Base-by-base conservation (phyloP, 2,797 vertebrate species). In the Emys orbicularis region DNA sequence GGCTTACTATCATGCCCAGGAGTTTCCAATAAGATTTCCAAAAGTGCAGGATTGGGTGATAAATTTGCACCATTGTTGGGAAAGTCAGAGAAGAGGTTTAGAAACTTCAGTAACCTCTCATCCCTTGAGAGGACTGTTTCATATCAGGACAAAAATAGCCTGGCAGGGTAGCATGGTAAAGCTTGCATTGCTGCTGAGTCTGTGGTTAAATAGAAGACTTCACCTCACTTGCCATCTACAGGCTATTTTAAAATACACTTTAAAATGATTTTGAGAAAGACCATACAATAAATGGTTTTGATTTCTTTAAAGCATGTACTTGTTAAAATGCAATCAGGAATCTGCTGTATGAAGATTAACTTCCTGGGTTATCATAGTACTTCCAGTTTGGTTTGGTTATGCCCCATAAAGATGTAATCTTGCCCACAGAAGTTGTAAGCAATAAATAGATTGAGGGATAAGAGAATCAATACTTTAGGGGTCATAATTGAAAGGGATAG, bases 251-350 rank as follows among this genome's bases (percentile, higher is more conserved):
- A 83, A 83, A 2, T 3, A 6, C 54, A 6, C 31, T 91, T 41
- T 80, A 90, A n/a, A 74, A 76, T 13, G 23, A 2, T 56, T 92
- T 90, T 90, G 9, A 0, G 0, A 29, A 4, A 91, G 0, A 57
- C 1, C 0, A 0, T 9, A 9, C 80, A 85, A 57, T 7, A 23
- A 1, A 34, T n/a, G 37, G 57, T 29, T 31, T 34, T 12, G 68
- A 21, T 34, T 25, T 81, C 23, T 56, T 3, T 8, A 72, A 83
- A 50, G 2, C 12, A 41, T 31, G 7, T 31, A 49, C 49, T 68
- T 68, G 34, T 37, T 37, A 68, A 68, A 37, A 68, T 86, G 18
- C 18, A 31, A 2, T 68, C 15, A 59, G 37, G 86, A 59, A n/a
- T 18, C 10, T 83, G 0, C 21, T 9, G 76, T 13, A 8, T 74